Conservation (phyloP, 2,797 vertebrate species). For the Tolypeutes matacus region DNA sequence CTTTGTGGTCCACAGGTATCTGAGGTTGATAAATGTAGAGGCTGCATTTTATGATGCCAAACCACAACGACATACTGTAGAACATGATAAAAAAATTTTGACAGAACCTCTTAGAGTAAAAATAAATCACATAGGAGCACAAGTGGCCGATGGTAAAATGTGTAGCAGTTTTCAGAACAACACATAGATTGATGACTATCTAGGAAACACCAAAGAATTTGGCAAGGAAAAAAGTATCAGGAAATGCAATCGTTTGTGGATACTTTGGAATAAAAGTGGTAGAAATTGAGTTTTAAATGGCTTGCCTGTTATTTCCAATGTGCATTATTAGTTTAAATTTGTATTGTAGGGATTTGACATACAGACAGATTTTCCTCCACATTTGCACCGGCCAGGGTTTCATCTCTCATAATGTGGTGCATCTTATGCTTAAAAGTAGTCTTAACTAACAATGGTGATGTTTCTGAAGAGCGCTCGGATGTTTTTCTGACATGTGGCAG, state of each 20-base stretch:
- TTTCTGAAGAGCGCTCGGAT: background rate
- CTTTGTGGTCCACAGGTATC: constrained; percentile 81
- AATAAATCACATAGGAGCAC: constrained; percentile 67
- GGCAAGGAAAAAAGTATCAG: background rate
- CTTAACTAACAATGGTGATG: background rate
- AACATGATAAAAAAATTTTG: constrained; percentile 47
- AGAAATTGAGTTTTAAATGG: background rate
- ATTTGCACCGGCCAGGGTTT: background rate
- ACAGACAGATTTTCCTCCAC: background rate
- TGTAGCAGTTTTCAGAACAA: constrained; percentile 63
- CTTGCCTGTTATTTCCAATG: constrained; percentile 25
- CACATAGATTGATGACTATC: constrained; percentile 34
- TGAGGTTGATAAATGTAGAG: constrained; percentile 70
- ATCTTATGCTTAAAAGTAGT: background rate
- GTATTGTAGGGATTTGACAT: background rate
- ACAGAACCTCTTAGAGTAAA: constrained; percentile 62
- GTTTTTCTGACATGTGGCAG: background rate
- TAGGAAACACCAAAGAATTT: constrained; percentile 59
- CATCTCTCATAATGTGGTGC: background rate
- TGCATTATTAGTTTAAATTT: background rate
- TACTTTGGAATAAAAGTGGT: background rate
- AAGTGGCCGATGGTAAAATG: constrained; percentile 40
- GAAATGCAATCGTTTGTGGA: background rate
- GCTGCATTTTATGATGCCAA: constrained; percentile 70
- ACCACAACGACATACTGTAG: constrained; percentile 65